Percentiles rank a stretch among this genome's conserved stretches.
phyloP scores from a whole-genome alignment of 1,140 invertebrate genomes.

The Zaprionus camerounensis region DNA sequence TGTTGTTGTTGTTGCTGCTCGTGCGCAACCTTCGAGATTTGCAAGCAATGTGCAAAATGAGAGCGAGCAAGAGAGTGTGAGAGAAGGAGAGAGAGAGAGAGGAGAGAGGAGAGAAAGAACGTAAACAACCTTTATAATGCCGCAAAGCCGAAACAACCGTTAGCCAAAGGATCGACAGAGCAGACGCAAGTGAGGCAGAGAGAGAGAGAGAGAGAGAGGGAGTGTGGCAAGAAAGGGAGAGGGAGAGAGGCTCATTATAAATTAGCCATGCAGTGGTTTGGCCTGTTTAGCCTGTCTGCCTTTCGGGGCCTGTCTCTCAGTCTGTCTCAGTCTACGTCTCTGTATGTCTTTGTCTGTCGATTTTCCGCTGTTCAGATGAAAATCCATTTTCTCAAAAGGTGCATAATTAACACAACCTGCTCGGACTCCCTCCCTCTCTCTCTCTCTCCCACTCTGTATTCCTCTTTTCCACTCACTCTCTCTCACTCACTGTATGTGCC shows the following conservation, averaged over 20 bases:
- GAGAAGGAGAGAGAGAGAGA: constrained; percentile 1
- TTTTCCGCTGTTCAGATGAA: constrained; percentile 49
- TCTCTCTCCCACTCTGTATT: neutral
- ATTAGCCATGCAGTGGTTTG: constrained; percentile 48
- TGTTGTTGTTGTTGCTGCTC: constrained; percentile 32
- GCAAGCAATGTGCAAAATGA: constrained; percentile 19
- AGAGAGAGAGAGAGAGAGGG: neutral
- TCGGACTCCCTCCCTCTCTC: neutral
- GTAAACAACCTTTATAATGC: constrained; percentile 43
- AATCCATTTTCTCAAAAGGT: constrained; percentile 39
- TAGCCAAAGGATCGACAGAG: constrained; percentile 57
- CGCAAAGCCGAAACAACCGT: constrained; percentile 58
- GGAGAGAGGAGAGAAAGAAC: neutral
- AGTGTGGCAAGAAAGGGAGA: neutral
- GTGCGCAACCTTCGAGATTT: constrained; percentile 59
- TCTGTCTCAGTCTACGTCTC: neutral
- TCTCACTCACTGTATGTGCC: neutral
- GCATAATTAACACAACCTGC: constrained; percentile 47
- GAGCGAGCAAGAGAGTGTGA: neutral
- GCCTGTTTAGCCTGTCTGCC: constrained; percentile 41
- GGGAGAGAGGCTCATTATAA: constrained; percentile 36
- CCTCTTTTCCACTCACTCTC: too few relatives aligned
- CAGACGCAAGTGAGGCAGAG: neutral
- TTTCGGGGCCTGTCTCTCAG: neutral
- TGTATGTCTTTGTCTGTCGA: constrained; percentile 14